Percentiles rank a stretch among this genome's conserved stretches.
phyloP scores from a whole-genome alignment of 1,140 invertebrate genomes.

The Spodoptera litura region DNA sequence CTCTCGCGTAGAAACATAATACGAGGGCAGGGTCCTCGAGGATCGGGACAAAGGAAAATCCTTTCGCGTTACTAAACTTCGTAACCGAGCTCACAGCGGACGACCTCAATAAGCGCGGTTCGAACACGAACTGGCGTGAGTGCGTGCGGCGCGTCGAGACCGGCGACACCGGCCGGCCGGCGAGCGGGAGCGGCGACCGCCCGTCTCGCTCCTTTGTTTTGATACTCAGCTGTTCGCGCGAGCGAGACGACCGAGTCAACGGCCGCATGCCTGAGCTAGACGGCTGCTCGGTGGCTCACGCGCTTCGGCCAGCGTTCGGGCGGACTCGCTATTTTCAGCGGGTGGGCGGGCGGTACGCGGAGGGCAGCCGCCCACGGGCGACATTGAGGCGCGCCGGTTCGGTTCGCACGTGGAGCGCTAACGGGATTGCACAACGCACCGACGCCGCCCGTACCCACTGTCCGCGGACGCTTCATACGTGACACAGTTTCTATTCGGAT shows the following conservation, averaged over 20 bases:
- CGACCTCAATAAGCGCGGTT: slow-evolving; percentile 79
- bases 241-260: slow-evolving; percentile 58
- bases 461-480: slow-evolving; percentile 73
- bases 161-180: slow-evolving; percentile 82
- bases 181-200: slow-evolving; percentile 82
- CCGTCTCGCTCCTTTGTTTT: slow-evolving; percentile 85
- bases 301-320: slow-evolving; percentile 60
- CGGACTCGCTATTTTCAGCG: slow-evolving; percentile 73
- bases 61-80: slow-evolving; percentile 81
- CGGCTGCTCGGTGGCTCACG: slow-evolving; percentile 59
- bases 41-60: slow-evolving; percentile 83
- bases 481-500: slow-evolving; percentile 86
- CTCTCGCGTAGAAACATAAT: slow-evolving; percentile 84
- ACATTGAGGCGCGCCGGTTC: slow-evolving; percentile 80
- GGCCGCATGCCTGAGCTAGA: slow-evolving; percentile 64
- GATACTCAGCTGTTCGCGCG: slow-evolving; percentile 85
- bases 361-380: slow-evolving; percentile 74
- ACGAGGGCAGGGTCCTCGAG: slow-evolving; percentile 83
- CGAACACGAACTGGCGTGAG: slow-evolving; percentile 78
- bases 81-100: slow-evolving; percentile 74
- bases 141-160: slow-evolving; percentile 57
- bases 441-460: slow-evolving; percentile 61
- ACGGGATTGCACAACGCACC: slow-evolving; percentile 84
- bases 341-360: slow-evolving; percentile 56
- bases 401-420: slow-evolving; percentile 78